Conservation (phyloP, 2,113 vertebrate genomes). For the Callorhinus ursinus region DNA sequence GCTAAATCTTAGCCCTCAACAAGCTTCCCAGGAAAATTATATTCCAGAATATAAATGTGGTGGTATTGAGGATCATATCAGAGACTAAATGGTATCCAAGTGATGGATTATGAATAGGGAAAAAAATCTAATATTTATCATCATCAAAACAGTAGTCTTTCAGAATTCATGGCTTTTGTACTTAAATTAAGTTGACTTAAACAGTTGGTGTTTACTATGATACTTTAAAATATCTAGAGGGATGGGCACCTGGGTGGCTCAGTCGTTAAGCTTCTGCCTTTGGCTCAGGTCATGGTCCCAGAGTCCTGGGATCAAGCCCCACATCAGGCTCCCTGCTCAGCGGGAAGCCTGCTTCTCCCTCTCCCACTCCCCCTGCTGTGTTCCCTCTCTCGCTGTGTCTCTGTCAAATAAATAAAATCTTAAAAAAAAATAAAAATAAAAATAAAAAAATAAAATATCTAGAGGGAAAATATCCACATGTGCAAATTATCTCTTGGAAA, state of each 20-base stretch:
- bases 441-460: not conserved
- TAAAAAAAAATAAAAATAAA: no score
- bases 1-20: not conserved
- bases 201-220: not conserved
- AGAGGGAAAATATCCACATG: not conserved
- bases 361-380: no score
- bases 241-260: no score
- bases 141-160: not conserved
- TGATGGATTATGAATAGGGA: not conserved
- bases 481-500: not conserved
- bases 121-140: not conserved
- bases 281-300: no score
- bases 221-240: not conserved
- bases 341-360: no score
- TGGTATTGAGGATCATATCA: not conserved
- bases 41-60: not conserved
- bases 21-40: not conserved
- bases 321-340: no score
- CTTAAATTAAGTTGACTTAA: not conserved
- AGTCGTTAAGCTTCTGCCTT: no score
- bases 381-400: no score
- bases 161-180: not conserved
- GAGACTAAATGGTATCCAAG: not conserved
- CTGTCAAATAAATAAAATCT: no score
- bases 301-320: no score